A percentile compares a stretch with the other conserved stretches of the same genome.
Evolutionary conservation across 1,140 invertebrate genomes (phyloP).

Genomic region (Micrasema longulum): DNA sequence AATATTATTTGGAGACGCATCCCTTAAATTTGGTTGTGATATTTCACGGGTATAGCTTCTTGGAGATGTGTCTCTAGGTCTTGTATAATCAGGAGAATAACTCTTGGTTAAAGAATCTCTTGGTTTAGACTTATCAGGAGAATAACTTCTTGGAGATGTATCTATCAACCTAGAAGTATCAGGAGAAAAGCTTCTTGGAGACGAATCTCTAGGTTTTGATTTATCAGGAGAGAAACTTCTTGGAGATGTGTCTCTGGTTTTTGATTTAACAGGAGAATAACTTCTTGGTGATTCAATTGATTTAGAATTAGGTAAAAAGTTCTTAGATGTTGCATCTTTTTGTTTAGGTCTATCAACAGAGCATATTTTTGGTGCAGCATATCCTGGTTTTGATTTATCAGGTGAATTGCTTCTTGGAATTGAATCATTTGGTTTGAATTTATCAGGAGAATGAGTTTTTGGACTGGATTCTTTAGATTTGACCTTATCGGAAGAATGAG

Average conservation of each 20-base stretch:
- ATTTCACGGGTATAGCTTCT: not conserved
- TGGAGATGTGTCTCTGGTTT: not conserved
- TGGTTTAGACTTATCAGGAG: constrained; percentile 18
- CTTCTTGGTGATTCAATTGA: constrained; percentile 7
- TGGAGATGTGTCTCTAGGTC: constrained; percentile 5
- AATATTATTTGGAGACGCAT: too few relatives aligned
- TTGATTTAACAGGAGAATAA: constrained; percentile 5
- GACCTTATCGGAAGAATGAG: not conserved
- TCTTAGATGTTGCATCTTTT: not conserved
- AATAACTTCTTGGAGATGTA: constrained; percentile 3
- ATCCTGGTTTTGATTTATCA: not conserved
- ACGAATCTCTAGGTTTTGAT: constrained; percentile 3
- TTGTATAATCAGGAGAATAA: constrained; percentile 21
- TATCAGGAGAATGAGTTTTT: constrained; percentile 6
- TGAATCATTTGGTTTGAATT: not conserved
- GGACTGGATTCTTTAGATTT: not conserved
- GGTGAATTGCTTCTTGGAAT: not conserved
- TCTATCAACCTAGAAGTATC: not conserved
- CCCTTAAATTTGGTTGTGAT: too few relatives aligned
- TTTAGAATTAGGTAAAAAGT: not conserved
- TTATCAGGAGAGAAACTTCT: constrained; percentile 46
- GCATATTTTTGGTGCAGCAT: not conserved
- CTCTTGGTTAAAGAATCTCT: constrained; percentile 6
- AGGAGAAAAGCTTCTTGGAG: constrained; percentile 5
- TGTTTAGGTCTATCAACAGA: not conserved